These are phyloP conservation scores for Apogon talboti DNA, from an alignment of 2,797 vertebrate genomes.

Conservation along the genomic window DNA sequence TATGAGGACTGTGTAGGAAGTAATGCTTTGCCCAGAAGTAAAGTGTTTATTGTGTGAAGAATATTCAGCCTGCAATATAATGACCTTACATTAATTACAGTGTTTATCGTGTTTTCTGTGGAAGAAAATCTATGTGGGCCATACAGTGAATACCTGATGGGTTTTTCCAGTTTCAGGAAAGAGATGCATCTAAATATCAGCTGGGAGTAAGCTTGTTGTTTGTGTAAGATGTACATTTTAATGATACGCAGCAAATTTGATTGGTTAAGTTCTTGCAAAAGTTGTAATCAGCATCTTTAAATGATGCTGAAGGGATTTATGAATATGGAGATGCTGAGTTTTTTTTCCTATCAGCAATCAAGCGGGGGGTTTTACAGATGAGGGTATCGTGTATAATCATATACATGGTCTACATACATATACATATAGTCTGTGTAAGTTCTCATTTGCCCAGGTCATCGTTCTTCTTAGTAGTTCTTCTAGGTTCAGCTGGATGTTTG, in stretches of 20 bases:
- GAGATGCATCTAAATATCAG: constrained; percentile 37
- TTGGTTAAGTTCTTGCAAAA: constrained; percentile 51
- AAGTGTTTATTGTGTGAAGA: constrained; percentile 1
- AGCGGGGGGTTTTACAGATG: constrained; percentile 32
- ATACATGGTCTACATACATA: too few relatives aligned
- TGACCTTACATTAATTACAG: neutral
- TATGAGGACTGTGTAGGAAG: neutral
- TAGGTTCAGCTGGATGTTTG: too few relatives aligned
- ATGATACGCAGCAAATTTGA: constrained; percentile 43
- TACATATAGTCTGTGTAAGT: too few relatives aligned
- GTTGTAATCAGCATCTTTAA: constrained; percentile 64
- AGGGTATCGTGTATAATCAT: constrained; percentile 6
- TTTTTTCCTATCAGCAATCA: constrained; percentile 21
- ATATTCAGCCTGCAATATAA: constrained; percentile 11
- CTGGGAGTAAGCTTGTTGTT: constrained; percentile 26
- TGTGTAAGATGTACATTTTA: constrained; percentile 50
- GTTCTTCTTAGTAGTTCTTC: too few relatives aligned
- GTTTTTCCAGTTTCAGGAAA: constrained; percentile 34
- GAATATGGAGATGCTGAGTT: constrained; percentile 58
- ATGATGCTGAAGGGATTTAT: constrained; percentile 49
- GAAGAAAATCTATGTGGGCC: constrained; percentile 24
- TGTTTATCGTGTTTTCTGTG: constrained; percentile 27
- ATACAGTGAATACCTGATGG: constrained; percentile 29
- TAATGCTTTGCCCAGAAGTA: neutral
- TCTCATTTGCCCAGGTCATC: too few relatives aligned